Percentiles rank a stretch among this genome's conserved stretches.
These are phyloP conservation scores for Coboldia fuscipes DNA, from an alignment of 1,140 invertebrate genomes.

Conservation along the genomic window DNA sequence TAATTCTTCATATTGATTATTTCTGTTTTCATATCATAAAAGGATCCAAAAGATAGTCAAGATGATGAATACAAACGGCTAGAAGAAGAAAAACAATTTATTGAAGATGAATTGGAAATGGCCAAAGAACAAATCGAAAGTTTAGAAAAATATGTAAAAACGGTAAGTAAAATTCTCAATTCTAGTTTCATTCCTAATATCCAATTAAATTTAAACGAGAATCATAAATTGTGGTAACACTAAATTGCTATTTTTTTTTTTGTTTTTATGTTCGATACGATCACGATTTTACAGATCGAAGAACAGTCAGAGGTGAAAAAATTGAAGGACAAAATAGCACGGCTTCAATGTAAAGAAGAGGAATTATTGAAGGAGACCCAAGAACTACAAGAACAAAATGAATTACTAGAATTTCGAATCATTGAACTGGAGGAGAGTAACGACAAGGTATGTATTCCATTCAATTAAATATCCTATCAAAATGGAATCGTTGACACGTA, in stretches of 20 bases:
- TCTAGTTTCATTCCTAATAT: not conserved
- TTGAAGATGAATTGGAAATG: slow-evolving; percentile 14
- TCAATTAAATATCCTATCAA: too few relatives aligned
- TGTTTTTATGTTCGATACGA: not conserved
- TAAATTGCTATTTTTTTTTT: not conserved
- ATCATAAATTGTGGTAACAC: not conserved
- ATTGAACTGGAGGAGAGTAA: slow-evolving; percentile 23
- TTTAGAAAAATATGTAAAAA: slow-evolving; percentile 11
- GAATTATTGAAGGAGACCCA: slow-evolving; percentile 20
- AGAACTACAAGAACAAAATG: slow-evolving; percentile 27
- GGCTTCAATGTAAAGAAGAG: slow-evolving; percentile 20
- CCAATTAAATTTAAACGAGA: not conserved
- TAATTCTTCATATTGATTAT: too few relatives aligned
- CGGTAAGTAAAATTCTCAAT: slow-evolving; percentile 7
- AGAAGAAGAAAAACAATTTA: slow-evolving; percentile 15
- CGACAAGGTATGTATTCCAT: slow-evolving; percentile 21
- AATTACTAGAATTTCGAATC: slow-evolving; percentile 28
- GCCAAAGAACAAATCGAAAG: slow-evolving; percentile 17
- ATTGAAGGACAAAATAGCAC: slow-evolving; percentile 14
- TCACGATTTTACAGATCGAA: not conserved
- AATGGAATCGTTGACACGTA: too few relatives aligned
- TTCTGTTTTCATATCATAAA: slow-evolving; percentile 9
- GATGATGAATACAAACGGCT: slow-evolving; percentile 18
- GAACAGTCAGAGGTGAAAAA: slow-evolving; percentile 12
- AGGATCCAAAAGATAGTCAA: slow-evolving; percentile 17